Conservation (phyloP, 2,113 vertebrate genomes). For the Pontoporia blainvillei region DNA sequence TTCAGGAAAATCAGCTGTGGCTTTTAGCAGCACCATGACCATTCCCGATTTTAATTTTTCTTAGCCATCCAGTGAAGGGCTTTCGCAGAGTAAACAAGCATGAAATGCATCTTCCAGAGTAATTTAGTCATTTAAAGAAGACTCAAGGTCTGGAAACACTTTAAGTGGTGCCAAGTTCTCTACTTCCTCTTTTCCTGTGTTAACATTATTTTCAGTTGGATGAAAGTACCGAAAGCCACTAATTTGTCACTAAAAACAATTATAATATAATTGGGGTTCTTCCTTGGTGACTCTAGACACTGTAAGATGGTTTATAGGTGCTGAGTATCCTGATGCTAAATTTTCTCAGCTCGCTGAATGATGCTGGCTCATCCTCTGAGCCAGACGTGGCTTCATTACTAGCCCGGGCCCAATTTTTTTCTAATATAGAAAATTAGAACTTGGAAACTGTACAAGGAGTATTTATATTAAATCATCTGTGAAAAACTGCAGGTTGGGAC, state of each 20-base stretch:
- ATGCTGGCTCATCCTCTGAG: neutral
- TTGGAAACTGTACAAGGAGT: neutral
- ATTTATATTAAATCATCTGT: neutral
- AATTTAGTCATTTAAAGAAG: neutral
- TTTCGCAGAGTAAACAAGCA: neutral
- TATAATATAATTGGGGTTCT: neutral
- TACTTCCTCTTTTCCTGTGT: neutral
- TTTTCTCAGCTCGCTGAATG: neutral
- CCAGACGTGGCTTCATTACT: neutral
- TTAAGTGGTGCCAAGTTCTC: neutral
- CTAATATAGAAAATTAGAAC: neutral
- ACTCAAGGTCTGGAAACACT: neutral
- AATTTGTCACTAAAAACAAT: neutral
- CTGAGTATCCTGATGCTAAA: neutral
- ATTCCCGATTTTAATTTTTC: neutral
- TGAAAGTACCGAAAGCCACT: neutral
- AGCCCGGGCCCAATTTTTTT: neutral
- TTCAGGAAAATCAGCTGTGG: neutral
- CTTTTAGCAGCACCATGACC: neutral
- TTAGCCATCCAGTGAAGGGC: neutral
- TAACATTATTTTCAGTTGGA: neutral
- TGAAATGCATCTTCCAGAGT: constrained; percentile 20
- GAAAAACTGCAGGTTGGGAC: neutral
- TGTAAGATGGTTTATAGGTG: neutral
- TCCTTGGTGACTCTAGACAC: neutral